Conservation (phyloP, 2,113 vertebrate genomes). For the Urocolius indicus region DNA sequence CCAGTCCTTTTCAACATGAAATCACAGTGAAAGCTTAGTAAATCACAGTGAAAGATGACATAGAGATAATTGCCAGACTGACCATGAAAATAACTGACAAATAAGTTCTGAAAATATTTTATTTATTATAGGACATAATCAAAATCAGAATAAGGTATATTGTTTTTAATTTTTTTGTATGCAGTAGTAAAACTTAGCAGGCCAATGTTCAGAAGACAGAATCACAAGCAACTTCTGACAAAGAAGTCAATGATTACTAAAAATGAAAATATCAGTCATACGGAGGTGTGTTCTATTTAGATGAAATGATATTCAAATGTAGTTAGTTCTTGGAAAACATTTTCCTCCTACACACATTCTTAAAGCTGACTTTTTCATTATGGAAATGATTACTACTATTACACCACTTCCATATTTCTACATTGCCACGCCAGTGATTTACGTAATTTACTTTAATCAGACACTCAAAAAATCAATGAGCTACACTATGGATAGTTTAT, state of each 20-base stretch:
- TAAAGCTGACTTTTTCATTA: constrained; percentile 26
- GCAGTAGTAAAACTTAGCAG: neutral
- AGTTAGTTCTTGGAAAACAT: constrained; percentile 55
- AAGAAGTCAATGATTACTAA: neutral
- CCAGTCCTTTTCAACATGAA: neutral
- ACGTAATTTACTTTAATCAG: constrained; percentile 39
- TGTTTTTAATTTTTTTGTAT: neutral
- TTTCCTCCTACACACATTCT: constrained; percentile 51
- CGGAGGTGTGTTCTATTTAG: neutral
- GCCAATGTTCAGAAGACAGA: neutral
- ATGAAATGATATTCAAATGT: constrained; percentile 27
- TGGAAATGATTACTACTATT: constrained; percentile 53
- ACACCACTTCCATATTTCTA: constrained; percentile 13
- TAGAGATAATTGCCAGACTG: neutral
- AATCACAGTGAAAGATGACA: neutral
- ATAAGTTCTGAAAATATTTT: neutral
- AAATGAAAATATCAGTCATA: constrained; percentile 39
- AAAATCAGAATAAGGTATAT: neutral
- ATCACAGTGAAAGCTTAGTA: neutral
- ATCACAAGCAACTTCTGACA: neutral
- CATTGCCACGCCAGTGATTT: neutral
- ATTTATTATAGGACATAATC: neutral
- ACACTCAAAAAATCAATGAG: neutral
- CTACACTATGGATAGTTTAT: neutral
- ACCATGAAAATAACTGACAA: neutral